A percentile compares a stretch with the other conserved stretches of the same genome.
These are phyloP conservation scores for Urocyon cinereoargenteus DNA, from an alignment of 2,797 vertebrate species.

Conservation along the genomic window DNA sequence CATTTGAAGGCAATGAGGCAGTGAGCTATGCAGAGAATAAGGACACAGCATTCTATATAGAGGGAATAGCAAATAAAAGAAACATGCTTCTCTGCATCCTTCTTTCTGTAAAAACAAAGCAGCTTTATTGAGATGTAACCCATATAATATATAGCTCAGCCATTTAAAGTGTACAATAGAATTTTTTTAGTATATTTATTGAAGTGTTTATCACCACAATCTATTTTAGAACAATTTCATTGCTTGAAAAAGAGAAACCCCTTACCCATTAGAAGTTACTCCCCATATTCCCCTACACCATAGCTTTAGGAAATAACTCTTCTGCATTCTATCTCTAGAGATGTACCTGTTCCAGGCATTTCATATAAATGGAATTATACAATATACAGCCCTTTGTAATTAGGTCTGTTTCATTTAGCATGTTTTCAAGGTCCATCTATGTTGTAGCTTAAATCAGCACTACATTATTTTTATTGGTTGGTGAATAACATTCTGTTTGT, in stretches of 20 bases:
- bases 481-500: not conserved
- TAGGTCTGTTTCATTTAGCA: not conserved
- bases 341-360: not conserved
- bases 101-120: not conserved
- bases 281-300: not conserved
- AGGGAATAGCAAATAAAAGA: not conserved
- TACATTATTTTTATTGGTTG: not conserved
- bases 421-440: not conserved
- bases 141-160: not conserved
- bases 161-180: not conserved
- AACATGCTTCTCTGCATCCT: not conserved
- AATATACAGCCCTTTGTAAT: not conserved
- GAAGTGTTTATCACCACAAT: not conserved
- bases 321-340: not conserved
- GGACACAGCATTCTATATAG: not conserved
- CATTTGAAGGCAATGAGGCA: not conserved
- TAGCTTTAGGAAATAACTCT: not conserved
- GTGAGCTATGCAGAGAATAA: not conserved
- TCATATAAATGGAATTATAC: not conserved
- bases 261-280: not conserved
- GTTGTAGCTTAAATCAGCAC: not conserved
- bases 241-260: not conserved
- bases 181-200: not conserved
- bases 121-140: not conserved
- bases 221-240: not conserved